These are phyloP conservation scores for Brachionus plicatilis DNA, from an alignment of 1,140 invertebrate species.

Conservation along the genomic window DNA sequence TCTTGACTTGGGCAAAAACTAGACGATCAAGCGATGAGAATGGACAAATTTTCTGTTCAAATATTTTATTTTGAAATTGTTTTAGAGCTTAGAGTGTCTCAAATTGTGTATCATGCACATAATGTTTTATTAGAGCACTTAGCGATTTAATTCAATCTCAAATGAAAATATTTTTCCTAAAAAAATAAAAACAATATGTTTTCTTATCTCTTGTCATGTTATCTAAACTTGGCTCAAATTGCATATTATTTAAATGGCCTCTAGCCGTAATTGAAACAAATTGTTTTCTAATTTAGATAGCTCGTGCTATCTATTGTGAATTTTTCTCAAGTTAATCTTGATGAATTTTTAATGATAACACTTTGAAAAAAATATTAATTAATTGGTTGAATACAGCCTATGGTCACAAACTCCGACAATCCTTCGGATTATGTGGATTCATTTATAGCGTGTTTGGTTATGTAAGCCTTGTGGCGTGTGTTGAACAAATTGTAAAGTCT, in stretches of 20 bases:
- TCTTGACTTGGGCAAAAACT: neutral
- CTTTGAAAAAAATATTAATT: neutral
- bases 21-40: neutral
- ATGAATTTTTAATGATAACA: neutral
- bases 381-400: neutral
- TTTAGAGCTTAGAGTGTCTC: neutral
- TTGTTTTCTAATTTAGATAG: neutral
- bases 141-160: neutral
- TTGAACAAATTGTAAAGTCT: neutral
- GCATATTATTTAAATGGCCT: neutral
- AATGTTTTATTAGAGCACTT: neutral
- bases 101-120: neutral
- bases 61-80: neutral
- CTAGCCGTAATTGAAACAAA: neutral
- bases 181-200: constrained; percentile 15
- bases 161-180: neutral
- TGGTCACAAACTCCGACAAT: neutral
- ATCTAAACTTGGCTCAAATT: neutral
- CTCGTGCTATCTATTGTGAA: neutral
- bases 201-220: constrained; percentile 6
- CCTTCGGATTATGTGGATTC: neutral
- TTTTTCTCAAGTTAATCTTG: neutral
- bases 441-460: neutral
- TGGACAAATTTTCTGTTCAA: neutral
- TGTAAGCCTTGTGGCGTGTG: neutral